A percentile compares a stretch with the other conserved stretches of the same genome.
Conservation (phyloP, 92 coral and sea anemone species). For the Heteractis magnifica region DNA sequence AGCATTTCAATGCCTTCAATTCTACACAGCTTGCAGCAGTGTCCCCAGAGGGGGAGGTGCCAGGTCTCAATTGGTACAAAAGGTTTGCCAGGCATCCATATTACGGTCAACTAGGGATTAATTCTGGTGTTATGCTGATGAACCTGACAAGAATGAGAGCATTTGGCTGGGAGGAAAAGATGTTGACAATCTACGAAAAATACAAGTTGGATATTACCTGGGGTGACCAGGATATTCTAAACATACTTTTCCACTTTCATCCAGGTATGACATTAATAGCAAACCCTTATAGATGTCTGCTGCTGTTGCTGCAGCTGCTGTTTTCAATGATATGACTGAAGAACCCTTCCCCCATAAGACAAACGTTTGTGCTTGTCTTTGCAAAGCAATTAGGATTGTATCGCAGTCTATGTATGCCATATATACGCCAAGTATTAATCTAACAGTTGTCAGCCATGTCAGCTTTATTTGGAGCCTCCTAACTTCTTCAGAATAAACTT, state of each 20-base stretch:
- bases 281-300: too few species aligned
- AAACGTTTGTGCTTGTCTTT: too few species aligned
- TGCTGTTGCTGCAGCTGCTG: too few species aligned
- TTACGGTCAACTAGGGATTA: slow-evolving; percentile 87
- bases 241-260: slow-evolving; percentile 75
- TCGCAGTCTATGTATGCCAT: neutral
- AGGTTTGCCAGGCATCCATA: slow-evolving; percentile 92
- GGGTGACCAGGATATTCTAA: slow-evolving; percentile 96
- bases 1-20: slow-evolving; percentile 70
- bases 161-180: slow-evolving; percentile 60
- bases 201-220: slow-evolving; percentile 73
- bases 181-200: slow-evolving; percentile 66
- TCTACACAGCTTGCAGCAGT: slow-evolving; percentile 75
- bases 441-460: too few species aligned
- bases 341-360: too few species aligned
- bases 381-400: too few species aligned
- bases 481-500: too few species aligned
- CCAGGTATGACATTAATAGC: slow-evolving; percentile 63
- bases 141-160: slow-evolving; percentile 80
- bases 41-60: slow-evolving; percentile 82
- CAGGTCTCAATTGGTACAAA: slow-evolving; percentile 76
- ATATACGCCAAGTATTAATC: too few species aligned
- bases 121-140: slow-evolving; percentile 98
- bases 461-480: too few species aligned
- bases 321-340: too few species aligned